Conservation (phyloP, 2,888 invertebrate genomes). For the Melieria crassipennis region DNA sequence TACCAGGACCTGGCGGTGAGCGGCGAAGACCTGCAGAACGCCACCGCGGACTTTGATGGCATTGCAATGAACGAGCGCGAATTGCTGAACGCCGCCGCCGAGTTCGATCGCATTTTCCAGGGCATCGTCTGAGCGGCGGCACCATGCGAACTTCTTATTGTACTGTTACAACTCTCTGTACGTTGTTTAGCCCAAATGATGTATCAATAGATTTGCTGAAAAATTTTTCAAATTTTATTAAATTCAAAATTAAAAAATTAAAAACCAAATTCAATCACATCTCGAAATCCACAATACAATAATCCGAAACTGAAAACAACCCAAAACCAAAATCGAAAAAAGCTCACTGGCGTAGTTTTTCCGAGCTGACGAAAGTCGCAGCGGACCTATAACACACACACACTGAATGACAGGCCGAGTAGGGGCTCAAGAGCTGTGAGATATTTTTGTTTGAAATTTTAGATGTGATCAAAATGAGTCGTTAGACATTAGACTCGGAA, state of each 20-base stretch:
- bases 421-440: too few relatives aligned
- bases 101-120: slow-evolving; percentile 59
- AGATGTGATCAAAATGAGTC: too few relatives aligned
- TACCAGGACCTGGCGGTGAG: slow-evolving; percentile 61
- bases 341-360: not conserved
- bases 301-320: not conserved
- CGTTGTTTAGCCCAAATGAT: not conserved
- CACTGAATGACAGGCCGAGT: too few relatives aligned
- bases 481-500: too few relatives aligned
- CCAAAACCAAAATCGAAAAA: not conserved
- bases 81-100: slow-evolving; percentile 52
- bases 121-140: slow-evolving; percentile 49
- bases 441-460: too few relatives aligned
- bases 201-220: slow-evolving; percentile 14
- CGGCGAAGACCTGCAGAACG: slow-evolving; percentile 56
- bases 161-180: slow-evolving; percentile 13
- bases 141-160: not conserved
- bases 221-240: slow-evolving; percentile 55
- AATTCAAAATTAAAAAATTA: slow-evolving; percentile 49
- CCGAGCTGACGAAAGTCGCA: too few relatives aligned
- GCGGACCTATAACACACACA: too few relatives aligned
- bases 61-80: slow-evolving; percentile 59
- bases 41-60: slow-evolving; percentile 56
- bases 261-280: not conserved
- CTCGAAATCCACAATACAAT: not conserved